Base-by-base conservation (phyloP, 2,888 invertebrate species). In the Trachelus troglodyta region DNA sequence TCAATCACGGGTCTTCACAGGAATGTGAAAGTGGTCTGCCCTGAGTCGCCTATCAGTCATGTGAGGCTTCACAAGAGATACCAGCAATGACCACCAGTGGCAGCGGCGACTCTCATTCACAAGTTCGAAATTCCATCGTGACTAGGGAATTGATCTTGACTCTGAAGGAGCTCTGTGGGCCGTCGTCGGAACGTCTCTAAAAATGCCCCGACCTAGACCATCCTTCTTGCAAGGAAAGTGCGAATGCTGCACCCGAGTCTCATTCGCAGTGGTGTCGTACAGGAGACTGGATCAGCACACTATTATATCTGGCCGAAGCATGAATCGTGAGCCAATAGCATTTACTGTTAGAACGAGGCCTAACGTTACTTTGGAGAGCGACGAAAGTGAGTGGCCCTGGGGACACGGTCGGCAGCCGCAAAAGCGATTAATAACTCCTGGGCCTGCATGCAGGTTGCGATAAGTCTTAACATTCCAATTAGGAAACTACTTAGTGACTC, bases 11-110 rank as follows among this genome's bases (percentile, higher is more conserved):
- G 35, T 0, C 12, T 12, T 12, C 11, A 1, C 76, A 84, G 84
- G 86, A 87, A 90, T 88, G 89, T 89, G 89, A 90, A 89, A 90
- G 89, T 88, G 86, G 86, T 87, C 84, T 86, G 87, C 84, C 86
- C 84, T 80, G 83, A 82, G 85, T 86, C 84, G 77, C 82, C 81
- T 37, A 68, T 40, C 40, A 40, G 15, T 40, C 15, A 4, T 40
- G 37, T 4, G 15, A 40, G 40, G 4, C 40, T 40, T 4, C 4
- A 1, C 15, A 40, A 40, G 40, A 12, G 37, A 40, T 1, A 1
- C 75, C 78, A 73, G 76, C 75, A 35, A 11, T 35, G 75, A 78
- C 75, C 69, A 73, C 37, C 75, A 33, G 15, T 69, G 73, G 73
- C n/a, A 37, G 15, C 75, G 73, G 73, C n/a, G 75, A 73, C 40